Conservation (phyloP, 1,140 invertebrate species). For the Pristionchus pacificus region DNA sequence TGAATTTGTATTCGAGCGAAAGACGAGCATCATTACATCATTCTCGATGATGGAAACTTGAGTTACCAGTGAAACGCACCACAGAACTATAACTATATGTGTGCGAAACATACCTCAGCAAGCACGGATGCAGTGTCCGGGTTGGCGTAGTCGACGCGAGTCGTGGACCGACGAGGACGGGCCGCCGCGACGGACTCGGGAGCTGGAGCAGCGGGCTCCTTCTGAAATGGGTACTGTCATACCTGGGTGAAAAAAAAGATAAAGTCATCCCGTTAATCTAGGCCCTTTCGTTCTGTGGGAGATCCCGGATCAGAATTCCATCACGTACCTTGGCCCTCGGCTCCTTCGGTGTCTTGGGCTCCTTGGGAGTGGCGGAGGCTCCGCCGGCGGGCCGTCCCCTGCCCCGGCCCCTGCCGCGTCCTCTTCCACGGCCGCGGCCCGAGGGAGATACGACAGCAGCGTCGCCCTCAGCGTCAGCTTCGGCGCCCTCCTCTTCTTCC, state of each 20-base stretch:
- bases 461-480: conserved; percentile 22
- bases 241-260: too few species aligned
- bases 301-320: too few species aligned
- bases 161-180: conserved; percentile 41
- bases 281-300: too few species aligned
- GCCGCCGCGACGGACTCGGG: conserved; percentile 32
- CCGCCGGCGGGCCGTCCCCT: conserved; percentile 3
- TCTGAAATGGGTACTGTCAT: too few species aligned
- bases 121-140: conserved; percentile 41
- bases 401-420: conserved; percentile 2
- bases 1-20: neutral
- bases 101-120: conserved; percentile 3
- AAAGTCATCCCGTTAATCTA: too few species aligned
- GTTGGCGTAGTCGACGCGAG: conserved; percentile 43
- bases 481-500: conserved; percentile 7
- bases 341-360: conserved; percentile 14
- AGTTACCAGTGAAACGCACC: too few species aligned
- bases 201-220: neutral
- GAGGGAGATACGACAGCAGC: conserved; percentile 7
- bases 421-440: conserved; percentile 27
- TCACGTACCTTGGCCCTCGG: conserved; percentile 14
- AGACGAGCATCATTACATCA: neutral
- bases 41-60: neutral
- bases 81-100: too few species aligned
- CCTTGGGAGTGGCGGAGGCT: conserved; percentile 21